These are phyloP conservation scores for Aurelia aurita DNA, from an alignment of 30 jellyfish, hydroid and myxozoan genomes.

Conservation along the genomic window DNA sequence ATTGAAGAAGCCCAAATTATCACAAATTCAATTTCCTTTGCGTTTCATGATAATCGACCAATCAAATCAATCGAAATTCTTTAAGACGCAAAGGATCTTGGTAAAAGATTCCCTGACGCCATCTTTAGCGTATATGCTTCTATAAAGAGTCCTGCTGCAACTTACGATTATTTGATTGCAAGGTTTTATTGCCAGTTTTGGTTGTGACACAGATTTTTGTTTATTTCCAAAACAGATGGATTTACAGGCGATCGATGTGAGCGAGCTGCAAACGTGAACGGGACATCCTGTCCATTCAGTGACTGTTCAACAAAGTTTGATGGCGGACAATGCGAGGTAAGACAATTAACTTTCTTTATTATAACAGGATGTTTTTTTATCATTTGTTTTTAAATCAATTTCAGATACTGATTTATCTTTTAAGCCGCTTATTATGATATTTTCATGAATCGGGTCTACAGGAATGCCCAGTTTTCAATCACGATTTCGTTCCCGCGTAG, in stretches of 20 bases:
- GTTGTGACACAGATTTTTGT: too few relatives aligned
- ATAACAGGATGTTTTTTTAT: constrained; percentile 53
- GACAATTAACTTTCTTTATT: constrained; percentile 7
- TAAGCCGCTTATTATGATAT: constrained; percentile 32
- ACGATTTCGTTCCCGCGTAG: constrained; percentile 22
- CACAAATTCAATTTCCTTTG: too few relatives aligned
- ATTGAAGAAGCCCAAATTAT: too few relatives aligned
- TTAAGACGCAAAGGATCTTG: too few relatives aligned
- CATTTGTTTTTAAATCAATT: constrained; percentile 39
- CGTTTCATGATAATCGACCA: too few relatives aligned
- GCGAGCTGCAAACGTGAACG: constrained; percentile 15
- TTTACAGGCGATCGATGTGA: constrained; percentile 73
- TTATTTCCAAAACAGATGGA: constrained; percentile 62
- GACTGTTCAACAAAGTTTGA: constrained; percentile 82
- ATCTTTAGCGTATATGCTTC: too few relatives aligned
- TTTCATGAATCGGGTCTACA: constrained; percentile 44
- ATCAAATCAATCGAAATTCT: too few relatives aligned
- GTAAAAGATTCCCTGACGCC: too few relatives aligned
- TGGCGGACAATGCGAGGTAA: constrained; percentile 90
- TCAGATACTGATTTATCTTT: constrained; percentile 25
- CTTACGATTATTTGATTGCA: too few relatives aligned
- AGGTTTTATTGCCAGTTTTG: too few relatives aligned
- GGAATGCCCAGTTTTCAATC: constrained; percentile 24
- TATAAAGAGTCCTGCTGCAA: too few relatives aligned
- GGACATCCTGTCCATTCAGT: constrained; percentile 78